These are phyloP conservation scores for Hafferia zeledoni DNA, from an alignment of 2,797 vertebrate species.

Conservation along the genomic window DNA sequence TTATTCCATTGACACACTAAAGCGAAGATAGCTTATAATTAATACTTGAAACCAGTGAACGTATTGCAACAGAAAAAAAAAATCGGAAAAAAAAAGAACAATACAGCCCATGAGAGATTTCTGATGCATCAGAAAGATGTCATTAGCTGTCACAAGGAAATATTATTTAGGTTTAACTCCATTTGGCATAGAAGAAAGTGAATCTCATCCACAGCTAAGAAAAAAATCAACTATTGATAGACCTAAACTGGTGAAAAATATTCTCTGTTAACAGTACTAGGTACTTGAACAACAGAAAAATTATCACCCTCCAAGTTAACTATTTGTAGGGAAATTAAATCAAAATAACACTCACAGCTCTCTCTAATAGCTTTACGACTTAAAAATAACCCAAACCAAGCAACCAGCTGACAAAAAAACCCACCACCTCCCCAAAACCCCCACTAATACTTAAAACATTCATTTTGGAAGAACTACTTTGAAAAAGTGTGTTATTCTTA, in stretches of 20 bases:
- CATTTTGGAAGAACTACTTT: not conserved
- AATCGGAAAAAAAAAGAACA: not conserved
- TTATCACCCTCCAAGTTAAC: not conserved
- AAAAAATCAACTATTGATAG: not conserved
- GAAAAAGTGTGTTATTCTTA: not conserved
- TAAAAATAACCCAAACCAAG: not conserved
- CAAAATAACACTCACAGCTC: not conserved
- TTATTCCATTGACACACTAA: not conserved
- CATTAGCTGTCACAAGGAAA: not conserved
- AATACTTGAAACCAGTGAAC: not conserved
- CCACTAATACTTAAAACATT: not conserved
- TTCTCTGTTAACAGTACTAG: not conserved
- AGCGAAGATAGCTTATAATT: not conserved
- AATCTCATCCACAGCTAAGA: not conserved
- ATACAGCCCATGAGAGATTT: not conserved
- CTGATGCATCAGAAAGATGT: not conserved
- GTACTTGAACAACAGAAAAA: not conserved
- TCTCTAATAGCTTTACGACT: not conserved
- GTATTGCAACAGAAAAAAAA: not conserved
- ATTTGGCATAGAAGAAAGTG: not conserved
- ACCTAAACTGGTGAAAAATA: not conserved
- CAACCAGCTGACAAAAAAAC: not conserved
- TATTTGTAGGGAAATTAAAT: not conserved
- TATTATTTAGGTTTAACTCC: not conserved
- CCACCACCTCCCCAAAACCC: rapidly evolving